These are phyloP conservation scores for Paradisaea rubra DNA, from an alignment of 2,113 vertebrate genomes.

Conservation along the genomic window DNA sequence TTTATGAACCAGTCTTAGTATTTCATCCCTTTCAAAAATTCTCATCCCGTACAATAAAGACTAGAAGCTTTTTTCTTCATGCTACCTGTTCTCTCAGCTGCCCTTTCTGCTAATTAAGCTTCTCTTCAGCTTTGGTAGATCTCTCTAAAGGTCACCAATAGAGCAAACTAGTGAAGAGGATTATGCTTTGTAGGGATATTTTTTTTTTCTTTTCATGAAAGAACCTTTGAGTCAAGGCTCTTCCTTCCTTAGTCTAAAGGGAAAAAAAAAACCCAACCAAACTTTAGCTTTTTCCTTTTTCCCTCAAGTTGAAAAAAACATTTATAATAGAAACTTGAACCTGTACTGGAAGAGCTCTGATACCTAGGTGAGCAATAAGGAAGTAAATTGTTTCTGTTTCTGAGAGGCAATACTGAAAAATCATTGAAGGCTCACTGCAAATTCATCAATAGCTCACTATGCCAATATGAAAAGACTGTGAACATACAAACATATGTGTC, in stretches of 20 bases:
- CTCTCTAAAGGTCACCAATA: slow-evolving; percentile 68
- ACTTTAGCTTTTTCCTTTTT: background rate
- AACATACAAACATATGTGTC: background rate
- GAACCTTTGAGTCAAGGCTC: background rate
- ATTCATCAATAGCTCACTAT: background rate
- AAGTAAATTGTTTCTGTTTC: background rate
- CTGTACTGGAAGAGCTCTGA: background rate
- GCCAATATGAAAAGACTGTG: background rate
- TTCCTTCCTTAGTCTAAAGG: slow-evolving; percentile 10
- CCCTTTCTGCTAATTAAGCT: slow-evolving; percentile 71
- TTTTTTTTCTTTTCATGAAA: slow-evolving; percentile 1
- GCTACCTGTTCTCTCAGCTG: slow-evolving; percentile 33
- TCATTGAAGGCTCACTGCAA: background rate
- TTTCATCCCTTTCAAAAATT: slow-evolving; percentile 49
- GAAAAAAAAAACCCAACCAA: accelerated
- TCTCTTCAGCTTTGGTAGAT: slow-evolving; percentile 50
- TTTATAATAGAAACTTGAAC: background rate
- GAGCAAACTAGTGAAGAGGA: slow-evolving; percentile 47
- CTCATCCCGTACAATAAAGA: slow-evolving; percentile 34
- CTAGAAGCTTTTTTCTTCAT: slow-evolving; percentile 41
- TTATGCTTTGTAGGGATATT: slow-evolving; percentile 14
- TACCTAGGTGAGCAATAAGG: background rate
- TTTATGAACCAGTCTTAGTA: slow-evolving; percentile 1
- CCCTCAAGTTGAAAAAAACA: background rate
- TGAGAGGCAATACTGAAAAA: background rate